Conservation (phyloP, 2,888 invertebrate species). For the Tachina grossa region DNA sequence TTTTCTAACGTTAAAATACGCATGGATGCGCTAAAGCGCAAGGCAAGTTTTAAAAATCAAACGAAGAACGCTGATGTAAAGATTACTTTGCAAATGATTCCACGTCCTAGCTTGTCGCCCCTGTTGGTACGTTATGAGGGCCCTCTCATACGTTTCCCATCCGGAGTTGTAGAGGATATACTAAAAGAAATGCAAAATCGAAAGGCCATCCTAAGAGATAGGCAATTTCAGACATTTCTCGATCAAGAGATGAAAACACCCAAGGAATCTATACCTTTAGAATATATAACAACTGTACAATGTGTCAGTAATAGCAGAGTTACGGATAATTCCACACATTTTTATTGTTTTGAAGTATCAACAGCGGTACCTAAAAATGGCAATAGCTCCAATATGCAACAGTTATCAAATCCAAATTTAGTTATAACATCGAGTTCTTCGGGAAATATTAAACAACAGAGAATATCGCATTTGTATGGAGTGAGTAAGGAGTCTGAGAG, state of each 20-base stretch:
- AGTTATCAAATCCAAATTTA: constrained; percentile 81
- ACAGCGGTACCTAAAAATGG: constrained; percentile 80
- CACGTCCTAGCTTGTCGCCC: constrained; percentile 80
- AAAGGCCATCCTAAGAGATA: constrained; percentile 88
- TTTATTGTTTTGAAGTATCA: constrained; percentile 82
- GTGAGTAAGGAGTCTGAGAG: constrained; percentile 83
- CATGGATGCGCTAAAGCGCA: constrained; percentile 81
- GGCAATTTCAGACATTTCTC: constrained; percentile 88
- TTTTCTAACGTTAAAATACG: constrained; percentile 80
- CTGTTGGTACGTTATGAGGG: constrained; percentile 81
- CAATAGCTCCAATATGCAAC: constrained; percentile 62
- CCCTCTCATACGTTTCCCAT: constrained; percentile 81
- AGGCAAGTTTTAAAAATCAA: constrained; percentile 78
- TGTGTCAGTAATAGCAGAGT: constrained; percentile 83
- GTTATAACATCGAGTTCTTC: constrained; percentile 79
- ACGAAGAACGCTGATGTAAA: constrained; percentile 77
- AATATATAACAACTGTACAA: constrained; percentile 83
- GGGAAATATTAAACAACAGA: constrained; percentile 81
- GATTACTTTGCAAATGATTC: constrained; percentile 81
- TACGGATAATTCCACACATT: constrained; percentile 82
- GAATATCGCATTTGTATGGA: constrained; percentile 81
- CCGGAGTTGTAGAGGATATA: constrained; percentile 87
- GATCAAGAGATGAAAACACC: constrained; percentile 88
- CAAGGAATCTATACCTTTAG: constrained; percentile 88
- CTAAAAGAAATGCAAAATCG: constrained; percentile 90